Conservation (phyloP, 2,888 invertebrate genomes). For the Argyra leucocephala region DNA sequence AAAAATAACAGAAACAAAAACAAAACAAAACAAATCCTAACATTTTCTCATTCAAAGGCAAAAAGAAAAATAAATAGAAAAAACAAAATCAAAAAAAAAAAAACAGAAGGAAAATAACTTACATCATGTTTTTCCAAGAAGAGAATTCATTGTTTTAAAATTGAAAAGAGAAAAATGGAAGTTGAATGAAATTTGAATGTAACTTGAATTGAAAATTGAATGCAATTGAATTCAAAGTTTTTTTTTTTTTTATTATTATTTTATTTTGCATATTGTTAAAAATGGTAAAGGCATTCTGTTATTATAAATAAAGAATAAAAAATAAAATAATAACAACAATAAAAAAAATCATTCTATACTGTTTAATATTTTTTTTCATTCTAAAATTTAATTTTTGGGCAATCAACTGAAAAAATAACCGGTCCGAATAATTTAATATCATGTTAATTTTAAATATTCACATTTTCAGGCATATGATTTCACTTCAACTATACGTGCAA, state of each 20-base stretch:
- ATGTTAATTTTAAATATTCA: no score
- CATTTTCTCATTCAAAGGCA: neutral
- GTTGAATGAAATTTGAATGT: neutral
- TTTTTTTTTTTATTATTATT: neutral
- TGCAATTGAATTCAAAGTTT: conserved; percentile 1
- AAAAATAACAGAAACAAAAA: neutral
- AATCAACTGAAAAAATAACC: no score
- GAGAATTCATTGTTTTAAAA: neutral
- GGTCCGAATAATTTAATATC: no score
- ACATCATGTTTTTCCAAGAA: neutral
- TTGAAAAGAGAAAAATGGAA: neutral
- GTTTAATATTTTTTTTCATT: no score
- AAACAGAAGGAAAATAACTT: neutral
- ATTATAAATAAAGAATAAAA: no score
- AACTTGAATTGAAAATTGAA: neutral
- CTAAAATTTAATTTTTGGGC: no score
- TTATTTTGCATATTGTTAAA: no score
- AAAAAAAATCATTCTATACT: no score
- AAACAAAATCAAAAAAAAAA: neutral
- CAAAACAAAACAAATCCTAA: neutral
- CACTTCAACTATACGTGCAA: no score
- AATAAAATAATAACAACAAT: no score
- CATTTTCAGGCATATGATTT: no score
- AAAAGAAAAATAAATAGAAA: neutral
- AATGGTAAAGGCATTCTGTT: no score